phyloP scores from a whole-genome alignment of 2,888 invertebrate genomes.

The Campaea margaritaria region DNA sequence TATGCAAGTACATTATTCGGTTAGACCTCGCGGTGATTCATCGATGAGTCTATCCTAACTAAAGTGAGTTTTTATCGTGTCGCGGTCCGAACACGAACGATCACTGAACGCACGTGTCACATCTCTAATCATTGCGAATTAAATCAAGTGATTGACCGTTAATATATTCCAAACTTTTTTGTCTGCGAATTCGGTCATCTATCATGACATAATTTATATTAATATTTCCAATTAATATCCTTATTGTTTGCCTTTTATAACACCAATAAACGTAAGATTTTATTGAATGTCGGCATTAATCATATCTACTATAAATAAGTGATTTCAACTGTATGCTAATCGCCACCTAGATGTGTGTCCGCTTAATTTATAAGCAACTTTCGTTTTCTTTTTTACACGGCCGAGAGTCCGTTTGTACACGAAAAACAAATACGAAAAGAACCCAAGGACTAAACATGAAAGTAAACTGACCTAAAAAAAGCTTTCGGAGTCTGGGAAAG shows the following conservation, averaged over 20 bases:
- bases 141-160: constrained; percentile 23
- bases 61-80: constrained; percentile 79
- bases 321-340: constrained; percentile 50
- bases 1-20: constrained; percentile 79
- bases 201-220: constrained; percentile 42
- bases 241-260: constrained; percentile 28
- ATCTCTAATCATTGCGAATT: constrained; percentile 40
- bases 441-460: constrained; percentile 68
- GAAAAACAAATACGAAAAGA: constrained; percentile 60
- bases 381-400: constrained; percentile 68
- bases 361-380: constrained; percentile 65
- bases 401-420: constrained; percentile 40
- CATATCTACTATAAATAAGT: constrained; percentile 26
- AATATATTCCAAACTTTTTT: constrained; percentile 39
- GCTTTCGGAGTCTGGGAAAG: constrained; percentile 61
- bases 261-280: constrained; percentile 31
- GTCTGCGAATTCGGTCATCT: constrained; percentile 28
- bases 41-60: constrained; percentile 83
- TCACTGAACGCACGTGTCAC: constrained; percentile 52
- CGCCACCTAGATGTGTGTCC: constrained; percentile 52
- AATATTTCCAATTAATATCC: constrained; percentile 29
- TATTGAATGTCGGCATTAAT: constrained; percentile 31
- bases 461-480: constrained; percentile 64
- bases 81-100: constrained; percentile 48
- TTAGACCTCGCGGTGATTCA: constrained; percentile 77